Conservation (phyloP, 2,888 invertebrate genomes). For the Sphinx pinastri region DNA sequence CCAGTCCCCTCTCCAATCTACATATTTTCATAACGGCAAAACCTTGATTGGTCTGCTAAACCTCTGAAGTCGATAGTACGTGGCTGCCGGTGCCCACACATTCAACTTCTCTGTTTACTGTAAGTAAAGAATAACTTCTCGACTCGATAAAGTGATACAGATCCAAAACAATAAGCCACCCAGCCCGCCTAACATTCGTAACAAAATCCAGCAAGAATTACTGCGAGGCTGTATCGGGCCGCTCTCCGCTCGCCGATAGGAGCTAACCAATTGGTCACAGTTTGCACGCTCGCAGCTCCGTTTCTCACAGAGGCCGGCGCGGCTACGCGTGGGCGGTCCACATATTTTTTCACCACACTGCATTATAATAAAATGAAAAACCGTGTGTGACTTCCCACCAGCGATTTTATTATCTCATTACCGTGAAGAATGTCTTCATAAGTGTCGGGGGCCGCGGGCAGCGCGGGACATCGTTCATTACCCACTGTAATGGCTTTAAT, state of each 20-base stretch:
- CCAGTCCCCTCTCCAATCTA: no score
- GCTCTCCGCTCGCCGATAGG: conserved; percentile 7
- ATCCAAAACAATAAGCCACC: not conserved
- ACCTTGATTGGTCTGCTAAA: no score
- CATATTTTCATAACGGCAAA: no score
- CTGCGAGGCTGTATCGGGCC: not conserved
- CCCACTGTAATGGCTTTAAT: conserved; percentile 69
- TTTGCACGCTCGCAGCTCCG: conserved; percentile 19
- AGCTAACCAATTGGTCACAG: conserved; percentile 22
- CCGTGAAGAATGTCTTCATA: conserved; percentile 76
- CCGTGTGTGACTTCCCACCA: conserved; percentile 59
- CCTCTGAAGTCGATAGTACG: no score
- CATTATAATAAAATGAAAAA: conserved; percentile 44
- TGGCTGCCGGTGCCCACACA: no score
- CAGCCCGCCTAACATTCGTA: not conserved
- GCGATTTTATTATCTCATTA: conserved; percentile 77
- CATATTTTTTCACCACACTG: conserved; percentile 42
- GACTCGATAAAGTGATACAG: not conserved
- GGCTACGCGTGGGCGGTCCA: conserved; percentile 44
- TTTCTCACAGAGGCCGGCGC: conserved; percentile 23
- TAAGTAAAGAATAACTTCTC: not conserved
- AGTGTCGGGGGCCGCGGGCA: conserved; percentile 72
- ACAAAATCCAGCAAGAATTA: not conserved
- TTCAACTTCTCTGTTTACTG: no score
- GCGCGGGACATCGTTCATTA: conserved; percentile 77